Conservation (phyloP, 2,797 vertebrate genomes). For the Pogonophryne albipinna region DNA sequence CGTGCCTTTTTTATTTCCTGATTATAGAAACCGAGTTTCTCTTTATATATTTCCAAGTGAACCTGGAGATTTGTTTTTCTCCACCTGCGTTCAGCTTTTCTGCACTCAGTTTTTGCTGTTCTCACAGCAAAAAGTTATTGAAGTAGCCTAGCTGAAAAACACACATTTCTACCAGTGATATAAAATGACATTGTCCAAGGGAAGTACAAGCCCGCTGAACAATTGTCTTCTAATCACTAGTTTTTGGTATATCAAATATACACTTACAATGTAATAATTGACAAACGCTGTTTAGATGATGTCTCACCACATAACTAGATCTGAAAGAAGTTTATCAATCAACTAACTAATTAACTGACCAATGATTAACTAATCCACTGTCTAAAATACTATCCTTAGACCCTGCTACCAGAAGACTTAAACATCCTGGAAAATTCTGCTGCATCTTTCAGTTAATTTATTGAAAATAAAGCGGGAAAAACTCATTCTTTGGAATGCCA, state of each 20-base stretch:
- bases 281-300: neutral
- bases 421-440: neutral
- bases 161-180: neutral
- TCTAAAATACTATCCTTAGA: neutral
- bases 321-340: neutral
- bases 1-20: too few species aligned
- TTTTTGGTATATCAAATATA: neutral
- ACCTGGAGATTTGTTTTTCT: too few species aligned
- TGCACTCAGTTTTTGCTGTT: too few species aligned
- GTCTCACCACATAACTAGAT: neutral
- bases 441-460: neutral
- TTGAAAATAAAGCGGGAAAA: conserved; percentile 11
- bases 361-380: neutral
- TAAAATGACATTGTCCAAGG: neutral
- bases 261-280: neutral
- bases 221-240: neutral
- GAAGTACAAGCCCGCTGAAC: neutral
- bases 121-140: too few species aligned
- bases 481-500: neutral
- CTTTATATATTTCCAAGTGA: too few species aligned
- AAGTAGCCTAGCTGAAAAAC: too few species aligned
- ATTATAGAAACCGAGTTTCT: too few species aligned
- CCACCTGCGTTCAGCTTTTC: too few species aligned
- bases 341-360: neutral
- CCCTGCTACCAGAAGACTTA: neutral